Evolutionary conservation across 2,113 vertebrate species (phyloP), one percentile per base, ranked within the genome.

Genomic region (Bostrychus sinensis): DNA sequence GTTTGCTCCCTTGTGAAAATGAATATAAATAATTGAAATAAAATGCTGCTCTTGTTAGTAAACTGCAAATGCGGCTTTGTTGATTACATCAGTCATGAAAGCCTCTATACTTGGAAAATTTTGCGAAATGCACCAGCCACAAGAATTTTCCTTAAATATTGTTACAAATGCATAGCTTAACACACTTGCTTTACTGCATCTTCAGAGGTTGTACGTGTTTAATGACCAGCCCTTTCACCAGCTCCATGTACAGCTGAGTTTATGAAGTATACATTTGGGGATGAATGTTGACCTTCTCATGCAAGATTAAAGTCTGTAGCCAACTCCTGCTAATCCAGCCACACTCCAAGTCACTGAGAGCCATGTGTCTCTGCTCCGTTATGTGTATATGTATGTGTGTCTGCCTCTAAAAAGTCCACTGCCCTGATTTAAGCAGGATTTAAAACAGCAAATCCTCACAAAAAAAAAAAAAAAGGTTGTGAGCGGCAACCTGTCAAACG

Each of bases 401-500:
- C 11, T 62, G 66, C 72, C 74, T 54, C 39, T 28, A n/a, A 70
- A 64, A 70, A 53, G 54, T 62, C 58, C 61, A 48, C 37, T 37
- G 50, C 63, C 20, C 20, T 28, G 62, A 57, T 65, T 68, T 80
- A 73, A 70, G 77, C 23, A 41, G 72, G 81, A 76, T 74, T 80
- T 78, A 61, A 79, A 72, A 50, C n/a, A 2, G 57, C 63, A 77
- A 64, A 82, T 70, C 53, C 66, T 57, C 8, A 28, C 59, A 50
- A 43, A 42, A 41, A 51, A 65, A 69, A 32, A 80, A 77, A 82
- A 65, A 80, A 77, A 54, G 75, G 0, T 37, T 12, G 30, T 56
- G 41, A 77, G 51, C 59, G 3, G 9, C 77, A 77, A 87, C 75
- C 75, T 87, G 81, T 79, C 77, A 79, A 71, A 81, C 30, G 13